These are phyloP conservation scores for Triplophysa rosa DNA, from an alignment of 2,113 vertebrate species.

Conservation along the genomic window DNA sequence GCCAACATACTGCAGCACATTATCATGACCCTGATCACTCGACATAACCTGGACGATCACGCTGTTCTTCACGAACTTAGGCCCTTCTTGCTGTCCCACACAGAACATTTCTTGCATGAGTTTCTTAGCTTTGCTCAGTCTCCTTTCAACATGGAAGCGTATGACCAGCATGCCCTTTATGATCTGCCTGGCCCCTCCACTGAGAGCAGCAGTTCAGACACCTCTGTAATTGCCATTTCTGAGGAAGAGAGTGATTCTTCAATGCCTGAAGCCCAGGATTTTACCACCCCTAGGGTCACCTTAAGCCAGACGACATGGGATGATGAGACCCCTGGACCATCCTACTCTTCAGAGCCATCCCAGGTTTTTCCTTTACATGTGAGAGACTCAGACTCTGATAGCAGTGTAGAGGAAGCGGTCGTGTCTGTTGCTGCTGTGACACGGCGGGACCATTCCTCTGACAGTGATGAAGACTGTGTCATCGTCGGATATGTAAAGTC, in stretches of 20 bases:
- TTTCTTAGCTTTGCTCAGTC: slow-evolving; percentile 90
- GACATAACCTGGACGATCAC: slow-evolving; percentile 83
- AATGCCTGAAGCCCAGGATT: slow-evolving; percentile 55
- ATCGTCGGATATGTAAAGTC: slow-evolving; percentile 90
- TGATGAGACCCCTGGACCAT: slow-evolving; percentile 90
- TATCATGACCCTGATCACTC: slow-evolving; percentile 88
- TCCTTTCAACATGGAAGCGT: slow-evolving; percentile 93
- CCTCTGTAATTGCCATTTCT: slow-evolving; percentile 89
- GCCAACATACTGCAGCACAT: slow-evolving; percentile 91
- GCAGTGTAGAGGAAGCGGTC: slow-evolving; percentile 77
- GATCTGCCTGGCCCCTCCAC: slow-evolving; percentile 84
- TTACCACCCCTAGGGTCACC: slow-evolving; percentile 64
- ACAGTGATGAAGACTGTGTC: slow-evolving; percentile 85
- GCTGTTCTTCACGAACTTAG: slow-evolving; percentile 85
- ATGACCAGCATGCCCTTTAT: slow-evolving; percentile 90
- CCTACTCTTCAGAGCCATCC: slow-evolving; percentile 80
- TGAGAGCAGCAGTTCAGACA: slow-evolving; percentile 82
- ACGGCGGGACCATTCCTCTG: slow-evolving; percentile 52
- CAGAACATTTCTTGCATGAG: slow-evolving; percentile 93
- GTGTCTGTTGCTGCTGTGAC: slow-evolving; percentile 36
- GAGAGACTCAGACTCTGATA: slow-evolving; percentile 78
- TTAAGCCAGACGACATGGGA: slow-evolving; percentile 85
- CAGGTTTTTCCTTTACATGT: slow-evolving; percentile 66
- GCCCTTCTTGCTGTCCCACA: slow-evolving; percentile 86
- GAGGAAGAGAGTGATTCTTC: slow-evolving; percentile 75